Evolutionary conservation across 2,113 vertebrate genomes (phyloP), one percentile per base, ranked within the genome.

Genomic region (Psephotus haematonotus): DNA sequence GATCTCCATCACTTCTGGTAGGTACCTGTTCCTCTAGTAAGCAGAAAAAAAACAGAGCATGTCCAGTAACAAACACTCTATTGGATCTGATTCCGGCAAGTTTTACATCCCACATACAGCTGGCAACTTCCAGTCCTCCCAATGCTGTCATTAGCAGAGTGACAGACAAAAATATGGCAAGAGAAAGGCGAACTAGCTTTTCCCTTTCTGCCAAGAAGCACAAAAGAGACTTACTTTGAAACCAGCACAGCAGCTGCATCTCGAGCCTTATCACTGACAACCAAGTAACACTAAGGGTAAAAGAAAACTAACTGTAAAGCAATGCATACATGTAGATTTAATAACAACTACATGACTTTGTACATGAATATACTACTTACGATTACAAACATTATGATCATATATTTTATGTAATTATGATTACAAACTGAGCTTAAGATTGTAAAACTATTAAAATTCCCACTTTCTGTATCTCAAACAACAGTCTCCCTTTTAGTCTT

Each of bases 231-330:
- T 99, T 98, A 99, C 99, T 99, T 99, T 96, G 99, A 99, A 76
- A 99, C 97, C 15, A 99, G 98, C 11, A 99, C 98, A 23, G 99
- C 98, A 90, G 99, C 99, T 43, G 99, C 99, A 84, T 99, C 98
- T 57, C 99, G 98, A 72, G 98, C 98, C 97, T 98, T 99, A 92
- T 99, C 99, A 37, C 98, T 98, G 94, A 99, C 99, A 25, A 97
- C 96, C 76, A 99, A 97, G 94, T 99, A 99, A 63, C 98, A 98
- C 99, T 99, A 90, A 57, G 92, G 90, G 57, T 50, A 92, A 75
- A 82, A 94, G 92, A 90, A 79, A 71, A 86, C 11, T 59, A 53
- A 70, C 35, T 92, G 82, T 90, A 41, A 88, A 67, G 69, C 6
- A 89, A 41, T 57, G 82, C 87, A 82, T 12, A 44, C 14, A 5